A percentile compares a stretch with the other conserved stretches of the same genome.
These are phyloP conservation scores for Mesoligia furuncula DNA, from an alignment of 2,888 invertebrate genomes.

Conservation along the genomic window DNA sequence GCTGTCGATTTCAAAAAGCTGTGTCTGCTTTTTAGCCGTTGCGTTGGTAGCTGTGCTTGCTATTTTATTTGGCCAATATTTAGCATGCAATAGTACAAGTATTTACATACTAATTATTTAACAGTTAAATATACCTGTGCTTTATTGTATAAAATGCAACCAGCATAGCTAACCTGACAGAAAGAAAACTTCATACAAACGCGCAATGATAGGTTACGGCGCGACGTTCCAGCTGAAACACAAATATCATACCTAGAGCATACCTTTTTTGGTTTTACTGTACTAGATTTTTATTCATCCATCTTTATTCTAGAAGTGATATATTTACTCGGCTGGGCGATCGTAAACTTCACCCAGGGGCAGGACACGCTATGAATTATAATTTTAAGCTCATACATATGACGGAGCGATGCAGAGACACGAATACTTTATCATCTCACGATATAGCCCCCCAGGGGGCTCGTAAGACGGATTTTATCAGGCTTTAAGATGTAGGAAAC, in stretches of 20 bases:
- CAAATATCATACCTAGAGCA: neutral
- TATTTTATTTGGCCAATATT: too few species aligned
- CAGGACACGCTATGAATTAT: slow-evolving; percentile 48
- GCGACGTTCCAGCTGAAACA: neutral
- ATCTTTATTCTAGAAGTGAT: neutral
- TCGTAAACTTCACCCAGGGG: slow-evolving; percentile 40
- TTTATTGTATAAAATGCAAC: too few species aligned
- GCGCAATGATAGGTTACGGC: neutral
- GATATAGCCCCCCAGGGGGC: slow-evolving; percentile 25
- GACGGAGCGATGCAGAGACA: slow-evolving; percentile 14
- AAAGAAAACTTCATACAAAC: too few species aligned
- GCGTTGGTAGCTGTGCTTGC: too few species aligned
- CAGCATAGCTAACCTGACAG: neutral
- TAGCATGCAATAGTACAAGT: too few species aligned
- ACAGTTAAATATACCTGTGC: too few species aligned
- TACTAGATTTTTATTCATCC: neutral
- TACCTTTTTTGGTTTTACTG: neutral
- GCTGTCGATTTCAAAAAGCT: too few species aligned
- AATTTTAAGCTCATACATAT: slow-evolving; percentile 52
- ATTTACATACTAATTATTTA: too few species aligned
- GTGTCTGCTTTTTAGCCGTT: too few species aligned
- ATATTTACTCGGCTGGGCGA: slow-evolving; percentile 16
- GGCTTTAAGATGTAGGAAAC: neutral
- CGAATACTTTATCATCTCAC: slow-evolving; percentile 39
- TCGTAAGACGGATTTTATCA: slow-evolving; percentile 28